Conservation (phyloP, 2,113 vertebrate species). For the Oreamnos americanus region DNA sequence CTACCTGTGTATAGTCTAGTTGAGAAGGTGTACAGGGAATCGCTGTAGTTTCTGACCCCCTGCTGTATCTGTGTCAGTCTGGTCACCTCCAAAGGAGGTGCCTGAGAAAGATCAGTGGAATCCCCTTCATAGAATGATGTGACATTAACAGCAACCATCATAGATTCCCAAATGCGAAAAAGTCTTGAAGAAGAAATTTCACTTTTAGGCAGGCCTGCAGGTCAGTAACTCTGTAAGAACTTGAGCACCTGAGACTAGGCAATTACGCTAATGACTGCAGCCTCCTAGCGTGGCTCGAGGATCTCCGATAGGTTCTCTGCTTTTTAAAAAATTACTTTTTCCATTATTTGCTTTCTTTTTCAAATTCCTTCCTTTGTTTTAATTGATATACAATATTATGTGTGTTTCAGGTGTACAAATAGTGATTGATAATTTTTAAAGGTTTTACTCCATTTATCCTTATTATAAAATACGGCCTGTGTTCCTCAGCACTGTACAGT, state of each 20-base stretch:
- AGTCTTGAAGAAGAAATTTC: not conserved
- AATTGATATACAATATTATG: not conserved
- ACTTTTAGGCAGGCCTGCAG: not conserved
- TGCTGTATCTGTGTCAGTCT: not conserved
- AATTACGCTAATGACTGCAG: not conserved
- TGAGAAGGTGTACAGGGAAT: not conserved
- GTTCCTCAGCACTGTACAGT: not conserved
- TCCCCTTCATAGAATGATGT: not conserved
- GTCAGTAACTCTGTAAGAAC: not conserved
- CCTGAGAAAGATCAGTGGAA: rapidly evolving
- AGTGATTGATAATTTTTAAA: not conserved
- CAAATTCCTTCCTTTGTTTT: not conserved
- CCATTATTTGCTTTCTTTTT: not conserved
- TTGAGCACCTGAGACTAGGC: not conserved
- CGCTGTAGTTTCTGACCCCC: rapidly evolving
- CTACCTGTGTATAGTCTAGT: rapidly evolving
- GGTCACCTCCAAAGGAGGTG: not conserved
- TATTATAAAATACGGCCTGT: not conserved
- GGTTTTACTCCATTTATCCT: not conserved
- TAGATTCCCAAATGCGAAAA: not conserved
- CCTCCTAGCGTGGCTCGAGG: not conserved
- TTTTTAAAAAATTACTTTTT: not conserved
- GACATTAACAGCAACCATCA: not conserved
- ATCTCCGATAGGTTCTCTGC: not conserved
- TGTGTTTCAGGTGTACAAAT: not conserved